Evolutionary conservation across 2,113 vertebrate genomes (phyloP), one percentile per base, ranked within the genome.

Genomic region (Tragelaphus scriptus): DNA sequence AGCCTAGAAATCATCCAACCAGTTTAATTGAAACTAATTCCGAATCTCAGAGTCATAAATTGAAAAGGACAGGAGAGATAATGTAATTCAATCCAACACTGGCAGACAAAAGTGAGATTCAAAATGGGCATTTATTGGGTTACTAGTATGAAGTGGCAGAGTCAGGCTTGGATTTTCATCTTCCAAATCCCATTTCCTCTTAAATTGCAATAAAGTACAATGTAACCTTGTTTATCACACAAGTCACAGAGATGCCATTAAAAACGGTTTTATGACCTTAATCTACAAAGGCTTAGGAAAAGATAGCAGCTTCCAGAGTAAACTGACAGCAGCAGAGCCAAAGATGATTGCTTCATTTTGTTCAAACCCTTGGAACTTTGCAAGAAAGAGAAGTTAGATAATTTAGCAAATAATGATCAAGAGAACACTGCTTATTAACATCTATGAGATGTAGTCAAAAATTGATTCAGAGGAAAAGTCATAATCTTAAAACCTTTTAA

Each of bases 11-110:
- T 89, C 85, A 87, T 49, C 56, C 71, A 82, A 11, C 19, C 80
- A 61, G 19, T 71, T 89, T 92, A 85, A 81, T 8, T 90, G 65
- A 95, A 88, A 95, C 90, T 47, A 85, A 87, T 84, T 90, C 59
- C 75, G 65, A 51, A 59, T 79, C 17, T 47, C 85, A 32, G 36
- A 59, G 91, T 58, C 77, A 53, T 75, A 21, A 32, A n/a, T 30
- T 55, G 86, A 75, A 90, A 71, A 94, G 28, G 21, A 75, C 53
- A 25, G 65, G 56, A 65, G 85, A 77, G 88, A 65, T 36, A 58
- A 85, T 14, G 12, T 26, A 56, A 65, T 47, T 59, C n/a, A 36
- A 77, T n/a, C 81, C 17, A 51, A n/a, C n/a, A 40, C 55, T 44
- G 32, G 86, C 4, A 7, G 30, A 63, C 40, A 79, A 79, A 85